Evolutionary conservation across 2,797 vertebrate genomes (phyloP), one percentile per base, ranked within the genome.

Genomic region (Astyanax mexicanus): DNA sequence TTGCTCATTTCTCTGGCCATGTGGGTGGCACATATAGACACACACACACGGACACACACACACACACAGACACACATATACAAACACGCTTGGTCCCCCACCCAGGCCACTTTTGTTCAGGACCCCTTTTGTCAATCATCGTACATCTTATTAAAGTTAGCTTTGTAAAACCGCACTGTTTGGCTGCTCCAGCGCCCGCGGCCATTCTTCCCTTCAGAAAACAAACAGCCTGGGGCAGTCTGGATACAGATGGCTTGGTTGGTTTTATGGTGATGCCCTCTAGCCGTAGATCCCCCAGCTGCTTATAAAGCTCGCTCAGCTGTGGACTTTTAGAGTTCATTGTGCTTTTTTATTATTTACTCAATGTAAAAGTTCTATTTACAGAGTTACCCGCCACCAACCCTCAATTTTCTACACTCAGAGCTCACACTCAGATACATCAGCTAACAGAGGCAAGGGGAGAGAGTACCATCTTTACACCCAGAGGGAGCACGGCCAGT

Each of bases 101-200:
- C 57, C 7, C n/a, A 42, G 25, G 61, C 40, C 32, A 35, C 51
- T 19, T 52, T 40, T 58, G 23, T 25, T 44, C 11, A 44, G 13
- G 32, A 7, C 64, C 29, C 54, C 19, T 66, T n/a, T 69, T 61
- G 75, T 89, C 86, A 89, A 81, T 91, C 88, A 91, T 80, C 87
- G 77, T 78, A 42, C 77, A 44, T 83, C 85, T 89, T 90, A 92
- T 92, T 91, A 90, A 92, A 90, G 87, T 88, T 86, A 84, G 82
- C 78, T 88, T 88, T 87, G 83, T 81, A 87, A 90, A 91, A 83
- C 83, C 84, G 69, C 89, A 86, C 79, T 74, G 77, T 87, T 86
- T 76, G 54, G 29, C 81, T 75, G 52, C 42, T 32, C 38, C n/a
- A n/a, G n/a, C n/a, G n/a, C n/a, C n/a, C n/a, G n/a, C 7, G 35